Conservation (phyloP, 2,797 vertebrate genomes). For the Pagetopsis macropterus region DNA sequence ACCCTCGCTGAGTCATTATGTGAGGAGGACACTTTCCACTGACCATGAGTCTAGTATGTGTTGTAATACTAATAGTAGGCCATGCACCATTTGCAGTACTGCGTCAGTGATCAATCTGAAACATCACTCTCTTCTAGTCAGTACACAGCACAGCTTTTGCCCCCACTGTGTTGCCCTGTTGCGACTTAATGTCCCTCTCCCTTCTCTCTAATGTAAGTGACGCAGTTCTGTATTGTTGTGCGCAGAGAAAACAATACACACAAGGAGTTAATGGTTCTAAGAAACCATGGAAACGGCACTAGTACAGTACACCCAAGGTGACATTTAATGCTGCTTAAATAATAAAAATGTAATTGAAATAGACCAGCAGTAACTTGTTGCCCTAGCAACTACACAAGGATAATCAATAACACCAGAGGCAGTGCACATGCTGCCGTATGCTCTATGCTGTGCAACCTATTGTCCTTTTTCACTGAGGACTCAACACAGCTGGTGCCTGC, state of each 20-base stretch:
- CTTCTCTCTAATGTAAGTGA: neutral
- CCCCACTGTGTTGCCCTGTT: neutral
- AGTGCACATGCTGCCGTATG: neutral
- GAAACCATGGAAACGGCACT: constrained; percentile 46
- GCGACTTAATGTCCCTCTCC: constrained; percentile 2
- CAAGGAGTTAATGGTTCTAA: neutral
- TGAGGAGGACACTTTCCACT: neutral
- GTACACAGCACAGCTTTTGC: neutral
- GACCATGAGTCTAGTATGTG: neutral
- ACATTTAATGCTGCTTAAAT: constrained; percentile 22
- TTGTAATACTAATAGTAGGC: neutral
- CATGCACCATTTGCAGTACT: neutral
- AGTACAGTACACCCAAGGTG: constrained; percentile 16
- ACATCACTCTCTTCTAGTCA: neutral
- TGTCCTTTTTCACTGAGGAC: neutral
- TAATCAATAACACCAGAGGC: constrained; percentile 13
- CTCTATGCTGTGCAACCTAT: constrained; percentile 3
- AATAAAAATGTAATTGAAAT: constrained; percentile 1
- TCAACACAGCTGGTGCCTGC: neutral
- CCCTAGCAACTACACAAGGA: constrained; percentile 37
- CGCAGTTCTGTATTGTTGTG: neutral
- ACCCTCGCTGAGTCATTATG: constrained; percentile 5
- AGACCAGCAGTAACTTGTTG: constrained; percentile 32
- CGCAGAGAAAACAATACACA: constrained; percentile 2
- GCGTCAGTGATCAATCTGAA: neutral